Percentiles rank a stretch among this genome's conserved stretches.
These are phyloP conservation scores for Zaprionus africanus DNA, from an alignment of 1,140 invertebrate genomes.

Conservation along the genomic window DNA sequence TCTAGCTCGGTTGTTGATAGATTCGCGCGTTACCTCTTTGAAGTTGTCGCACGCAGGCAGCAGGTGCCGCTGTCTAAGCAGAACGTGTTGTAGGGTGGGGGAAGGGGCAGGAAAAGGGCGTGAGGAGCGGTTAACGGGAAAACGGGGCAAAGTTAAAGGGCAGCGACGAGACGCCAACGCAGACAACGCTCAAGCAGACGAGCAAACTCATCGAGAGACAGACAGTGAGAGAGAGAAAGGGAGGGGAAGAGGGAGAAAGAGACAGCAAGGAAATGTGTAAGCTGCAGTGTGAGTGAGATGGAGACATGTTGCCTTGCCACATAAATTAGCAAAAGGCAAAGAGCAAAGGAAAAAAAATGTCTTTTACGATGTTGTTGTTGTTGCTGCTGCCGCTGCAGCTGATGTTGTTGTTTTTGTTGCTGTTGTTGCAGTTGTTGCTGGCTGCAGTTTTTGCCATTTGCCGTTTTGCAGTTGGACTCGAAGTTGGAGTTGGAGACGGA, in stretches of 20 bases:
- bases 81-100: neutral
- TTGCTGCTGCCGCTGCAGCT: conserved; percentile 5
- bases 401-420: conserved; percentile 23
- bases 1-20: conserved; percentile 31
- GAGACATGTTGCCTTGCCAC: conserved; percentile 56
- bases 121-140: conserved; percentile 23
- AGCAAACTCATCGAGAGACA: conserved; percentile 1
- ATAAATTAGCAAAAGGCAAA: conserved; percentile 76
- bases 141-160: conserved; percentile 68
- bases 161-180: conserved; percentile 76
- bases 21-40: conserved; percentile 36
- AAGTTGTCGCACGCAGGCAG: conserved; percentile 35
- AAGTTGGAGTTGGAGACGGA: conserved; percentile 30
- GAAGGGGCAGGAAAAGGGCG: neutral
- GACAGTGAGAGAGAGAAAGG: neutral
- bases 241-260: neutral
- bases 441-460: conserved; percentile 40
- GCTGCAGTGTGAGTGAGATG: neutral
- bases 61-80: conserved; percentile 30
- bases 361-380: conserved; percentile 65
- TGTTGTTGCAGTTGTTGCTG: conserved; percentile 23
- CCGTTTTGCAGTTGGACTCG: conserved; percentile 36
- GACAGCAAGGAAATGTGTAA: conserved; percentile 19
- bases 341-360: conserved; percentile 58
- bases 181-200: conserved; percentile 43